Conservation (phyloP, 1,140 invertebrate genomes). For the Drosophila repletoides region DNA sequence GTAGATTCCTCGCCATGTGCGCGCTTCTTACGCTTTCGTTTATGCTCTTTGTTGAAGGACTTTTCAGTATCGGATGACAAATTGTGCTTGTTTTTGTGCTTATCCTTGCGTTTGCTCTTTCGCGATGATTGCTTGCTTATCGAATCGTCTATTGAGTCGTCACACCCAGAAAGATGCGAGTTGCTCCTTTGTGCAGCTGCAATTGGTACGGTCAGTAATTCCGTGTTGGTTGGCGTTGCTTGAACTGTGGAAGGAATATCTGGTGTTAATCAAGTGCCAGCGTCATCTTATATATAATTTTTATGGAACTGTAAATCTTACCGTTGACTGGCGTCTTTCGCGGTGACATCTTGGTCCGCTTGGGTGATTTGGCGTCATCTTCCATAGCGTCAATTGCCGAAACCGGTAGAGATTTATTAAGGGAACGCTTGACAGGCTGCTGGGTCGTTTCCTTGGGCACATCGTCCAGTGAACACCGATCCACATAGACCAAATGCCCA, state of each 20-base stretch:
- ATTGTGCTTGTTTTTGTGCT: slow-evolving; percentile 86
- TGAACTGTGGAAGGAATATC: slow-evolving; percentile 18
- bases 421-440: slow-evolving; percentile 29
- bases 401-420: slow-evolving; percentile 58
- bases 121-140: slow-evolving; percentile 63
- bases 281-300: no score
- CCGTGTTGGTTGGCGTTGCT: neutral
- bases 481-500: slow-evolving; percentile 79
- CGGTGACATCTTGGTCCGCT: slow-evolving; percentile 53
- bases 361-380: slow-evolving; percentile 57
- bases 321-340: slow-evolving; percentile 63
- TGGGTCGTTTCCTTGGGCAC: slow-evolving; percentile 45
- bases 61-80: slow-evolving; percentile 85
- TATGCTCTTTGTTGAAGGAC: slow-evolving; percentile 85
- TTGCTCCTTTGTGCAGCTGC: slow-evolving; percentile 14
- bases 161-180: slow-evolving; percentile 49
- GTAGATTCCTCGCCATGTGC: slow-evolving; percentile 85
- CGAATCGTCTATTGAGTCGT: slow-evolving; percentile 68
- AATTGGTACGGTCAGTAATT: slow-evolving; percentile 20
- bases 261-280: no score
- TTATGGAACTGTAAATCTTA: neutral
- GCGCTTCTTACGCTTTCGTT: slow-evolving; percentile 89
- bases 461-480: slow-evolving; percentile 63
- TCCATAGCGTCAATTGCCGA: slow-evolving; percentile 34
- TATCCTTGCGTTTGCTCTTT: slow-evolving; percentile 87